Conservation (phyloP, 2,113 vertebrate genomes). For the Eurystomus gularis region DNA sequence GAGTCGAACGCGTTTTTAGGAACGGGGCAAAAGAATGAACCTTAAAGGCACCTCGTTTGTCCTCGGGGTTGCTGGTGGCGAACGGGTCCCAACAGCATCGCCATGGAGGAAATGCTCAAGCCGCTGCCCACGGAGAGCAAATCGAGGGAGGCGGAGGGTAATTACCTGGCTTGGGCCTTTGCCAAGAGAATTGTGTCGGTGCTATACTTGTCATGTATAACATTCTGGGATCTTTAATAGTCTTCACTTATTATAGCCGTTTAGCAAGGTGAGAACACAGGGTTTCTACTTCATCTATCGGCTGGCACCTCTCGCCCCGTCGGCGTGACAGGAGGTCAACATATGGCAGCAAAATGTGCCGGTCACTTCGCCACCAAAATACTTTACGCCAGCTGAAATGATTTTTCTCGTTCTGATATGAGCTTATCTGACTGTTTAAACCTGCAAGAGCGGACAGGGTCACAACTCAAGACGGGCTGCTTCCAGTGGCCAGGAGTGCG, state of each 20-base stretch:
- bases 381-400: neutral
- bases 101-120: rapidly evolving
- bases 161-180: neutral
- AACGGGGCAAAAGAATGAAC: neutral
- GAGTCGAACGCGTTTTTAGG: neutral
- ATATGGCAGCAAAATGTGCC: rapidly evolving
- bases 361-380: neutral
- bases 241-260: neutral
- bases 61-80: neutral
- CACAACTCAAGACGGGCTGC: neutral
- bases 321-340: neutral
- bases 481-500: neutral
- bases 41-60: neutral
- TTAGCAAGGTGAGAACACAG: neutral
- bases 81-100: neutral
- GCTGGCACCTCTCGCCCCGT: neutral
- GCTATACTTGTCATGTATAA: neutral
- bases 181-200: neutral
- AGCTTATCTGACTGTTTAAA: neutral
- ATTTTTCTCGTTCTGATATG: rapidly evolving
- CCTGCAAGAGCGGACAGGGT: neutral
- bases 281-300: rapidly evolving
- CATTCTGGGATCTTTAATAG: neutral
- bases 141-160: neutral
- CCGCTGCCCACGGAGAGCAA: neutral